A percentile compares a stretch with the other conserved stretches of the same genome.
phyloP scores from a whole-genome alignment of 2,797 vertebrate species.

The Echeneis naucrates region DNA sequence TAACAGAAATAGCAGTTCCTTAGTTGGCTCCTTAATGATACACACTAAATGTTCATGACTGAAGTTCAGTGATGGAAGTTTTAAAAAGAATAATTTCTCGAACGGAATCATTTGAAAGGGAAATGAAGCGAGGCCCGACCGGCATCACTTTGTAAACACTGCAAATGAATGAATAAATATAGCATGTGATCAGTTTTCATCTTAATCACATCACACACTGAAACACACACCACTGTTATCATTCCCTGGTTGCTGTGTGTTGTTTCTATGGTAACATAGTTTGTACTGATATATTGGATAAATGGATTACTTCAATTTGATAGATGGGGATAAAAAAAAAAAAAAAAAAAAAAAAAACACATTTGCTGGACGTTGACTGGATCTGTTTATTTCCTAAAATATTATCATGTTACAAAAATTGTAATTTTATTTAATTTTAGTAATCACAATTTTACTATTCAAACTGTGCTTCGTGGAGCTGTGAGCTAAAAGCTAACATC shows the following conservation, averaged over 20 bases:
- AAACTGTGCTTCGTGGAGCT: too few species aligned
- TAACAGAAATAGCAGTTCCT: not conserved
- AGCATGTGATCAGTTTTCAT: constrained; percentile 9
- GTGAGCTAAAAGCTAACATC: not conserved
- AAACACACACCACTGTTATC: not conserved
- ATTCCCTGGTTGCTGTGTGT: constrained; percentile 26
- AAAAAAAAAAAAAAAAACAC: constrained; percentile 36
- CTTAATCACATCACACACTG: constrained; percentile 9
- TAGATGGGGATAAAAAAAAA: constrained; percentile 31
- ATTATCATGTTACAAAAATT: not conserved
- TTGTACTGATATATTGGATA: constrained; percentile 34
- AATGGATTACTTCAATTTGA: constrained; percentile 40
- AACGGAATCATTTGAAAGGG: not conserved
- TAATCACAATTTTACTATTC: too few species aligned
- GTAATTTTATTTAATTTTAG: not conserved
- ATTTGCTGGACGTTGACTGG: constrained; percentile 1
- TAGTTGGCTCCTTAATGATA: not conserved
- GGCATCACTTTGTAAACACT: not conserved
- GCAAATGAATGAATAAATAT: constrained; percentile 7
- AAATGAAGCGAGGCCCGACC: not conserved
- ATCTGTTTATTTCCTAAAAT: not conserved
- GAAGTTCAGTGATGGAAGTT: not conserved
- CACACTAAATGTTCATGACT: not conserved
- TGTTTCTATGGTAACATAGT: constrained; percentile 52
- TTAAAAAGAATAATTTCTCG: not conserved